phyloP scores from a whole-genome alignment of 2,888 invertebrate species.

The Zaprionus bogoriensis region DNA sequence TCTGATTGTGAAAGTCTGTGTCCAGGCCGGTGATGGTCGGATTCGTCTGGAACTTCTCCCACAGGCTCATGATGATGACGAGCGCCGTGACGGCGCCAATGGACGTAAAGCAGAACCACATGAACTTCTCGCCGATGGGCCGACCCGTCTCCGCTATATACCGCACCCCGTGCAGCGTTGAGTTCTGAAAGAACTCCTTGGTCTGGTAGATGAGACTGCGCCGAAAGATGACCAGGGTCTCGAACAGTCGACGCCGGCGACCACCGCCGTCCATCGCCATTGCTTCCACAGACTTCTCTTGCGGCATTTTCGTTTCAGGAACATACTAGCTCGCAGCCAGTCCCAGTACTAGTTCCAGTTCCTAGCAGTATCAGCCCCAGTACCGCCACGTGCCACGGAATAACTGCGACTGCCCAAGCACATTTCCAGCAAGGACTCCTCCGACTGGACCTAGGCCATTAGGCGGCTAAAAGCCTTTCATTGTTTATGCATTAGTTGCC shows the following conservation, averaged over 20 bases:
- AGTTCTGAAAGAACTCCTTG: slow-evolving; percentile 89
- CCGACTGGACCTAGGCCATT: not conserved
- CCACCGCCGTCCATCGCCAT: not conserved
- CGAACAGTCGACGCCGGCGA: slow-evolving; percentile 39
- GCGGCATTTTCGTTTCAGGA: slow-evolving; percentile 68
- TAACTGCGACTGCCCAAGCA: slow-evolving; percentile 13
- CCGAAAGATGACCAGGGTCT: slow-evolving; percentile 81
- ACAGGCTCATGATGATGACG: slow-evolving; percentile 89
- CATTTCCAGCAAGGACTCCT: not conserved
- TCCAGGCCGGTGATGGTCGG: slow-evolving; percentile 92
- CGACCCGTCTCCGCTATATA: slow-evolving; percentile 90
- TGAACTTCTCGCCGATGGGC: slow-evolving; percentile 91
- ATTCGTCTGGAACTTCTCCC: slow-evolving; percentile 93
- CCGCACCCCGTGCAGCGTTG: slow-evolving; percentile 90
- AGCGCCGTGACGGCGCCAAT: slow-evolving; percentile 88
- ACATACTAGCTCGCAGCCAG: slow-evolving; percentile 37
- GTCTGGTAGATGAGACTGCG: slow-evolving; percentile 88
- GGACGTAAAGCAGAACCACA: slow-evolving; percentile 91
- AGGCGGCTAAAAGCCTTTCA: slow-evolving; percentile 62
- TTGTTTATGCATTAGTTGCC: slow-evolving; percentile 52
- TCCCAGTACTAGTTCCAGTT: no score
- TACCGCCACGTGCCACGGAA: slow-evolving; percentile 19
- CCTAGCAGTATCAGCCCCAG: not conserved
- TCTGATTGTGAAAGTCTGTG: slow-evolving; percentile 91
- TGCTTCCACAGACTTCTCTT: slow-evolving; percentile 33